Conservation (phyloP, 2,888 invertebrate species). For the Aspidapion aeneum region DNA sequence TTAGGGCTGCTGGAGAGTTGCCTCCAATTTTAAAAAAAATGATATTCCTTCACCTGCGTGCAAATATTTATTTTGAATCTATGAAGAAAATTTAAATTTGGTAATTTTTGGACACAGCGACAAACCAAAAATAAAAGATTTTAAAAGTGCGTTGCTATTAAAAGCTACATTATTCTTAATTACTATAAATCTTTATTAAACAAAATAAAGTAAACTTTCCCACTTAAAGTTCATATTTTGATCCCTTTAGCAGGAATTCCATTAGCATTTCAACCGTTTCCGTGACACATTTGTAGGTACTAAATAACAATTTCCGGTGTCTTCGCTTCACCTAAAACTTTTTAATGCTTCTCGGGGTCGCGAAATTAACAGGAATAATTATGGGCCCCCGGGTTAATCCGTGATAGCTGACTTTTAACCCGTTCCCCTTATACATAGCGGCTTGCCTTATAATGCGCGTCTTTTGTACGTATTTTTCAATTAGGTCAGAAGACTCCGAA, state of each 20-base stretch:
- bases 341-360: conserved; percentile 4
- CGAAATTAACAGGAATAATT: conserved; percentile 1
- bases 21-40: too few relatives aligned
- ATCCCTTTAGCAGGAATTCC: neutral
- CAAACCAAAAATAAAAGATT: too few relatives aligned
- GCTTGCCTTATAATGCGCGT: neutral
- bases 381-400: neutral
- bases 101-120: too few relatives aligned
- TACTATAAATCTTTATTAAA: neutral
- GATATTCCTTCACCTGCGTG: too few relatives aligned
- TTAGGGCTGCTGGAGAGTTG: too few relatives aligned
- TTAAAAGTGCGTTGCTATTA: too few relatives aligned
- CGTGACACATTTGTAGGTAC: conserved; percentile 24
- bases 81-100: too few relatives aligned
- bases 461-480: neutral
- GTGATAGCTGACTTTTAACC: neutral
- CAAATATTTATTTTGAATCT: too few relatives aligned
- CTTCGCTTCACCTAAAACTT: conserved; percentile 17
- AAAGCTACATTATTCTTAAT: neutral
- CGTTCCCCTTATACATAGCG: neutral
- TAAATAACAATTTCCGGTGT: conserved; percentile 25
- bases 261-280: conserved; percentile 5
- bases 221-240: neutral
- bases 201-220: neutral
- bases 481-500: neutral